Conservation (phyloP, 2,888 invertebrate genomes). For the Drosophila putrida region DNA sequence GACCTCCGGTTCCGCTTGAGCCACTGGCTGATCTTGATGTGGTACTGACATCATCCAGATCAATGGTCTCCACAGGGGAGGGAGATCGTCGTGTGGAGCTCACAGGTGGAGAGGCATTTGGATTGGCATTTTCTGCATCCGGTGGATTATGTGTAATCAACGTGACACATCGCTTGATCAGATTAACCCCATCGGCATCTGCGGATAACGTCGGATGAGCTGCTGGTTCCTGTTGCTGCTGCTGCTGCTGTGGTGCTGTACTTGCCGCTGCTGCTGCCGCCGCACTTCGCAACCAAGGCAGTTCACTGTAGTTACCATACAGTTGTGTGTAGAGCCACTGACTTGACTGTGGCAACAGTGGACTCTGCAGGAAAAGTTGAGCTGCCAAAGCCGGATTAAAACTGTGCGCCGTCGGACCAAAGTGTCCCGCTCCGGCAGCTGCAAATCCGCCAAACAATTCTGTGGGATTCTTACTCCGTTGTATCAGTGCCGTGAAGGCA, state of each 20-base stretch:
- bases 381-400: slow-evolving; percentile 89
- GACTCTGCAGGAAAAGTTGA: slow-evolving; percentile 91
- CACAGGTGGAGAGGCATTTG: slow-evolving; percentile 85
- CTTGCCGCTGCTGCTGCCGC: slow-evolving; percentile 78
- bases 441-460: slow-evolving; percentile 86
- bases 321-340: slow-evolving; percentile 93
- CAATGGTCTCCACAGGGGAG: slow-evolving; percentile 86
- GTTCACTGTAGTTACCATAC: slow-evolving; percentile 89
- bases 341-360: slow-evolving; percentile 90
- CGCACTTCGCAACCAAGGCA: slow-evolving; percentile 88
- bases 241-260: slow-evolving; percentile 67
- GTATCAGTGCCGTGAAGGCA: slow-evolving; percentile 85
- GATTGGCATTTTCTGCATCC: slow-evolving; percentile 83
- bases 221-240: slow-evolving; percentile 34
- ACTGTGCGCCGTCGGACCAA: slow-evolving; percentile 84
- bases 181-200: slow-evolving; percentile 80
- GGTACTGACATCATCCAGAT: slow-evolving; percentile 82
- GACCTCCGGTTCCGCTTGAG: slow-evolving; percentile 59
- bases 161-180: slow-evolving; percentile 84
- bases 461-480: slow-evolving; percentile 84
- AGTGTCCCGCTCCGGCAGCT: slow-evolving; percentile 86
- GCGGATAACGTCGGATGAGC: slow-evolving; percentile 20
- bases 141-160: slow-evolving; percentile 83
- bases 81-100: slow-evolving; percentile 87
- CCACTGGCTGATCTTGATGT: slow-evolving; percentile 79